phyloP scores from a whole-genome alignment of 2,888 invertebrate genomes.

The Parnassius mnemosyne region DNA sequence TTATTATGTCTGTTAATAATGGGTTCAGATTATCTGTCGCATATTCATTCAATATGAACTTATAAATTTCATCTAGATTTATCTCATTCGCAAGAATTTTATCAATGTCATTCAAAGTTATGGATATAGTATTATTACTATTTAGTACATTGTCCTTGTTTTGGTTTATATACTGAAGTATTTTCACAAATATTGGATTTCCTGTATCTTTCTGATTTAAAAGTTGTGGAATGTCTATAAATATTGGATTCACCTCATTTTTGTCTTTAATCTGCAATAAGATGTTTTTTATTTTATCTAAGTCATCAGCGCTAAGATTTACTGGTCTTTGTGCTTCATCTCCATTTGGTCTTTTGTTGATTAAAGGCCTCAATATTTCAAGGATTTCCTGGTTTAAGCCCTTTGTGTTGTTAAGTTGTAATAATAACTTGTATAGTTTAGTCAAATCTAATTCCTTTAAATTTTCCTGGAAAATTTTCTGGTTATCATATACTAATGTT shows the following conservation, averaged over 20 bases:
- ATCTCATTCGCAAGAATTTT: conserved; percentile 6
- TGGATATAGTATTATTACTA: not conserved
- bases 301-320: conserved; percentile 1
- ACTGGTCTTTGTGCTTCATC: not conserved
- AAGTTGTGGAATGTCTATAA: not conserved
- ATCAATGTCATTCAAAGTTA: not conserved
- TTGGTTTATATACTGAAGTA: conserved; percentile 10
- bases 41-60: conserved; percentile 11
- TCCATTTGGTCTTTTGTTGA: not conserved
- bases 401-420: not conserved
- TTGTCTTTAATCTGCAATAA: not conserved
- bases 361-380: conserved; percentile 1
- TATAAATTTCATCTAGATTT: conserved; percentile 14
- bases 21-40: not conserved
- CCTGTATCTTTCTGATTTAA: conserved; percentile 4
- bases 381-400: conserved; percentile 4
- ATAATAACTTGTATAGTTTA: conserved; percentile 4
- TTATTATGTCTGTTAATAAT: conserved; percentile 2
- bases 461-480: not conserved
- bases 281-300: conserved; percentile 6
- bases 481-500: not conserved
- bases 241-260: not conserved
- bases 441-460: conserved; percentile 4
- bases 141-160: conserved; percentile 1
- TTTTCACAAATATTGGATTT: conserved; percentile 8